Evolutionary conservation across 2,797 vertebrate genomes (phyloP), one percentile per base, ranked within the genome.

Genomic region (Lepilemur septentrionalis): DNA sequence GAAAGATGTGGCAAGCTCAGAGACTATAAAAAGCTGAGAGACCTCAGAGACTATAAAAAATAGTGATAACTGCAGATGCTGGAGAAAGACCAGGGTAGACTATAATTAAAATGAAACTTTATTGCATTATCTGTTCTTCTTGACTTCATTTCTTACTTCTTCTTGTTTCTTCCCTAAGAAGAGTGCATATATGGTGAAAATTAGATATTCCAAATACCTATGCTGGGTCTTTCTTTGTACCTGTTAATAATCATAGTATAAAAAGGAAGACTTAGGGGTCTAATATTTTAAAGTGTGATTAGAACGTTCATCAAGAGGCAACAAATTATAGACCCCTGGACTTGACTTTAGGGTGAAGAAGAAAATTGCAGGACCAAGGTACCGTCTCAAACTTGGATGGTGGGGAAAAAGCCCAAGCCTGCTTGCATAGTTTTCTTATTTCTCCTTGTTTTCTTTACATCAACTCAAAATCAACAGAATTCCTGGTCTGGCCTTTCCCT

Each of bases 271-370:
- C 15, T 78, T 86, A 15, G 50, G 25, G 18, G 15, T 89, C 61
- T 78, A 95, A 35, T 65, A 65, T 87, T 89, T 93, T 93, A 91
- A 95, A 94, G 28, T 85, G 6, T 30, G 22, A 86, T 50, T 73
- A 95, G 92, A 93, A 93, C 23, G 76, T 63, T 80, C 50, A 65
- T 93, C 78, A 91, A 93, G 94, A 82, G 73, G 43, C 14, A 84
- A 57, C 55, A 70, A 63, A 86, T 91, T 59, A 52, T 61, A 89
- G 63, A 70, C 59, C 35, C 7, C 15, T 7, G 8, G 1, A 70
- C 20, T 85, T 80, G 67, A 84, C 28, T 95, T 92, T 87, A 73
- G 73, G 73, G 41, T 75, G 85, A 92, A 89, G 14, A 87, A 8
- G 65, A 59, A 55, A 92, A 79, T 59, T 65, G 3, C 6, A 75